Evolutionary conservation across 2,797 vertebrate genomes (phyloP), one percentile per base, ranked within the genome.

Genomic region (Poliocrania exsul): DNA sequence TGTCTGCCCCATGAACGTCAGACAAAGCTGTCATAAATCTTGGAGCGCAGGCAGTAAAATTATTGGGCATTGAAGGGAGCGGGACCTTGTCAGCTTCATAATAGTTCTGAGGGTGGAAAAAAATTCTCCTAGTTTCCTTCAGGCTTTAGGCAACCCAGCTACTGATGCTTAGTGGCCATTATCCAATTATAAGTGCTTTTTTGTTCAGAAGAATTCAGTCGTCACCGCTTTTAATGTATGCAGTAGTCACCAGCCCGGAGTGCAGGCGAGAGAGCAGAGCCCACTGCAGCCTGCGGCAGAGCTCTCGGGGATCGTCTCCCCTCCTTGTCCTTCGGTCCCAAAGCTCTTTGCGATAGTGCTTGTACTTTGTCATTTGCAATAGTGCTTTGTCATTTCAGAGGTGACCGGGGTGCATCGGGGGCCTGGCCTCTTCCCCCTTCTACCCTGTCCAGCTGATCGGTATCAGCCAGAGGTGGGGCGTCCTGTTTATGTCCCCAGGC

Each of bases 21-120:
- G 88, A 96, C 90, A 96, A 97, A 95, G 88, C 74, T 77, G 61
- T 57, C 95, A 81, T 96, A 97, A 97, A 97, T 96, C 90, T 90
- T 90, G 79, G 78, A 95, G 88, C 61, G 51, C 93, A 90, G 92
- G 93, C 74, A 95, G 94, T 90, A 95, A 97, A 95, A 96, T 93
- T 95, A 96, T 93, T 87, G 88, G 95, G 87, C 47, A 72, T 46
- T 35, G 37, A 44, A 88, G 87, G 91, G 90, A 97, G 90, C 91
- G 86, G 75, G 96, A 96, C 94, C 92, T 84, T 96, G 88, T 95
- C 93, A 94, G 53, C 71, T 94, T 74, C 62, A 35, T 96, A 95
- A 93, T 86, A 80, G 60, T 81, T 88, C 23, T 33, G 81, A 38
- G 75, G 78, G 86, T 83, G 64, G 92, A 89, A 96, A 94, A 93